Conservation (phyloP, 1,140 invertebrate species). For the Drosophila sechellia region DNA sequence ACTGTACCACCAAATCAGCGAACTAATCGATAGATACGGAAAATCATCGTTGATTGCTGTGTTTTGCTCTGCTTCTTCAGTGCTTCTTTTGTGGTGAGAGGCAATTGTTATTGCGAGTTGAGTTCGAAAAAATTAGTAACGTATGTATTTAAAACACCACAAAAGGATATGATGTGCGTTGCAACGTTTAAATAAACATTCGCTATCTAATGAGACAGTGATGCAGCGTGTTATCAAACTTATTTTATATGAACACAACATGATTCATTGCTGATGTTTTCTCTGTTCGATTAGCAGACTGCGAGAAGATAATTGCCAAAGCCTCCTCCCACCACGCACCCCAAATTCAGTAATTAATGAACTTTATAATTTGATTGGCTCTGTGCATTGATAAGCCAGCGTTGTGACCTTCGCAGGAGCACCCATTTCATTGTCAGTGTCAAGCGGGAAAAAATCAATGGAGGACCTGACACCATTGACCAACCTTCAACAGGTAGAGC, state of each 20-base stretch:
- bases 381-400: conserved; percentile 17
- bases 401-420: conserved; percentile 57
- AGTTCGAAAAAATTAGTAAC: conserved; percentile 7
- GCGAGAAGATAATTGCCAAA: conserved; percentile 27
- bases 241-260: conserved; percentile 15
- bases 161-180: conserved; percentile 3
- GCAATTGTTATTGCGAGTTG: conserved; percentile 23
- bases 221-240: conserved; percentile 19
- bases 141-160: conserved; percentile 11
- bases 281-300: conserved; percentile 24
- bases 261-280: conserved; percentile 48
- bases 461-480: conserved; percentile 78
- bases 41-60: conserved; percentile 6
- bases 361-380: conserved; percentile 27
- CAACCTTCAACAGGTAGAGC: conserved; percentile 79
- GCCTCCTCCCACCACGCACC: conserved; percentile 16
- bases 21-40: conserved; percentile 27
- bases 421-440: conserved; percentile 61
- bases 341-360: conserved; percentile 7
- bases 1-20: conserved; percentile 1
- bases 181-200: background rate
- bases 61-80: conserved; percentile 13
- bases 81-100: conserved; percentile 15
- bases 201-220: conserved; percentile 1
- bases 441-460: conserved; percentile 73